Evolutionary conservation across 2,888 invertebrate species (phyloP).

Genomic region (Leptothorax acervorum): DNA sequence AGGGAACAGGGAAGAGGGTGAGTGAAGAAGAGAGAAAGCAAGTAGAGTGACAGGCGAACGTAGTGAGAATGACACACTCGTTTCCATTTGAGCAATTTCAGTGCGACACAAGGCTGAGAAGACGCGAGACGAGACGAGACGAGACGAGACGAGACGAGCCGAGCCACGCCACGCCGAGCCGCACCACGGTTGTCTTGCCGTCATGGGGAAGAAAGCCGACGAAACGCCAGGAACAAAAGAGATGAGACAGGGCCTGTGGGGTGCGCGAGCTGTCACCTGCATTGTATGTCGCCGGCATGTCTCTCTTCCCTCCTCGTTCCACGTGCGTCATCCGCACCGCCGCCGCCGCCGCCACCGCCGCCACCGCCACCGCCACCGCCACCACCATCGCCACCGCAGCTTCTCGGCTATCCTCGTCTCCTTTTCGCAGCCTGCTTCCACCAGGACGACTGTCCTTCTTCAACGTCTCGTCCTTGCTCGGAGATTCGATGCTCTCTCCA

Average conservation of each 20-base stretch:
- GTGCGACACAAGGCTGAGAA: conserved; percentile 72
- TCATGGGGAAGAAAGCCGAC: conserved; percentile 78
- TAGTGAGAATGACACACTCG: conserved; percentile 78
- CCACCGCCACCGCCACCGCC: conserved; percentile 25
- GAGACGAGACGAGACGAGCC: conserved; percentile 34
- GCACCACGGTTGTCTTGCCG: conserved; percentile 76
- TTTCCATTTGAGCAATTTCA: conserved; percentile 81
- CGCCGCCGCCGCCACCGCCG: conserved; percentile 52
- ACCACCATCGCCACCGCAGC: conserved; percentile 49
- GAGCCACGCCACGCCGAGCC: conserved; percentile 56
- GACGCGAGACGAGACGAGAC: conserved; percentile 48
- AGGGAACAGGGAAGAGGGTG: conserved; percentile 23
- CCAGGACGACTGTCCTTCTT: conserved; percentile 33
- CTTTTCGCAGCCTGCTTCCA: conserved; percentile 55
- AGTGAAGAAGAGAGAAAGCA: conserved; percentile 23
- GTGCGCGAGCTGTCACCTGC: conserved; percentile 82
- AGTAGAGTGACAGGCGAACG: conserved; percentile 74
- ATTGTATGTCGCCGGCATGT: conserved; percentile 78
- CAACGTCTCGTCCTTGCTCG: conserved; percentile 49
- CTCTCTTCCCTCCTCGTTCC: conserved; percentile 56
- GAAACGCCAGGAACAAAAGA: conserved; percentile 81
- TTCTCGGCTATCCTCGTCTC: conserved; percentile 51
- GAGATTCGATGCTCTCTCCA: conserved; percentile 55
- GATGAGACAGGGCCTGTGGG: conserved; percentile 73
- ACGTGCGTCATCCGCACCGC: conserved; percentile 61